Evolutionary conservation across 2,888 invertebrate genomes (phyloP), one percentile per base, ranked within the genome.

Genomic region (Sinhomidia bicolor): DNA sequence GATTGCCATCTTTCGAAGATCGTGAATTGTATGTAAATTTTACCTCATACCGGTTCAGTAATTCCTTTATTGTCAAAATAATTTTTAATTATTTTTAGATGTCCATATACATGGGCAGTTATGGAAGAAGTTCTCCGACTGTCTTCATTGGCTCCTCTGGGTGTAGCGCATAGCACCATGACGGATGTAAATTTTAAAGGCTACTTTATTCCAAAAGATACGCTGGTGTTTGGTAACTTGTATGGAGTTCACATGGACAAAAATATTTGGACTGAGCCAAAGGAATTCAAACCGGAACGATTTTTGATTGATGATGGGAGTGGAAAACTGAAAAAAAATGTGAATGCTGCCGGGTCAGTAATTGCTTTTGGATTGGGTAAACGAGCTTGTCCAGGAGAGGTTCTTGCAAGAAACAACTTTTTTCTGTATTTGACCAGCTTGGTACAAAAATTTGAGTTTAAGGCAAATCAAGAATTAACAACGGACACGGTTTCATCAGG

Each of bases 261-360:
- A 1, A 41, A 32, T 4, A 71, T 89, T 23, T 92, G 91, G 90
- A 85, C 41, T 17, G 89, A 90, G 32, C 90, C 90, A 0, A 85
- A 91, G 20, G 60, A 51, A 1, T 92, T 92, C 29, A 83, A 88
- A 1, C 91, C 92, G 1, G 91, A 91, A 65, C 26, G 92, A 23
- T 91, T 90, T 62, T 20, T 91, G 0, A 60, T 12, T 20, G 44
- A 51, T 3, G 86, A 89, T 17, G 85, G 78, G 26, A 57, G 4
- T n/a, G 26, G 41, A 1, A 36, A 14, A 12, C 14, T 57, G 10
- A 17, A 23, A 5, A 82, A 76, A 41, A 23, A 47, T 12, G n/a
- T 26, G 6, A 32, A 79, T n/a, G n/a, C n/a, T 4, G 9, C 7
- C 23, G 82, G 71, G 0, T 81, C 84, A 2, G 47, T 87, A 0